phyloP scores from a whole-genome alignment of 1,140 invertebrate species.

The Dendroctonus ponderosae region DNA sequence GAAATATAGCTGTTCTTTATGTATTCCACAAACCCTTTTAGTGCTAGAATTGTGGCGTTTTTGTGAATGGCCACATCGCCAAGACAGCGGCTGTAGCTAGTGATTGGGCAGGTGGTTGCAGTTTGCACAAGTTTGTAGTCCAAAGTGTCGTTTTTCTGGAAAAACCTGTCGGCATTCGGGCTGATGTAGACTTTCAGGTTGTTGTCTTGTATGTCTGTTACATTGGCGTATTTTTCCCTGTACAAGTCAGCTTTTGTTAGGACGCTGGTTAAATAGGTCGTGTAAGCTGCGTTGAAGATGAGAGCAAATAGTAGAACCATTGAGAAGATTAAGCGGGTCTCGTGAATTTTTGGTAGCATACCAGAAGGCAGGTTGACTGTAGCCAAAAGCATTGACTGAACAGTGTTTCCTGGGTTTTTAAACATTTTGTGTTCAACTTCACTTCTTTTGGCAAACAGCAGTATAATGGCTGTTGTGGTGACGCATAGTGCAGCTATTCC shows the following conservation, averaged over 20 bases:
- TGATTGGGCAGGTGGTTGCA: slow-evolving; percentile 1
- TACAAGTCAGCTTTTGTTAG: slow-evolving; percentile 8
- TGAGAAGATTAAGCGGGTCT: slow-evolving; percentile 14
- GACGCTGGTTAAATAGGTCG: slow-evolving; percentile 24
- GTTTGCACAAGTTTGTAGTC: slow-evolving; percentile 2
- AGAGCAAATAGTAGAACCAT: slow-evolving; percentile 26
- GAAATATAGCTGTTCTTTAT: slow-evolving; percentile 2
- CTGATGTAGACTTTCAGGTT: slow-evolving; percentile 11
- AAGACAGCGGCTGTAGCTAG: slow-evolving; percentile 3
- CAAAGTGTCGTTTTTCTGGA: slow-evolving; percentile 1
- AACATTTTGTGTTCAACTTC: slow-evolving; percentile 7
- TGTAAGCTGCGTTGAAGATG: slow-evolving; percentile 14
- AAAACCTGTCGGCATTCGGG: slow-evolving; percentile 22
- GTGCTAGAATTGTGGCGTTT: slow-evolving; percentile 15
- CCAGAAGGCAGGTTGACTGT: slow-evolving; percentile 7
- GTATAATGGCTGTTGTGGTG: neutral
- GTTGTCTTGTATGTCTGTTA: slow-evolving; percentile 11
- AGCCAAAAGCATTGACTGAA: slow-evolving; percentile 1
- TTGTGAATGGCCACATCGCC: slow-evolving; percentile 2
- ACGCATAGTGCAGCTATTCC: neutral
- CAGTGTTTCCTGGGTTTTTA: neutral
- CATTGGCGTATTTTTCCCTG: slow-evolving; percentile 13
- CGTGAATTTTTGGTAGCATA: slow-evolving; percentile 12
- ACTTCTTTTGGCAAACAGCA: slow-evolving; percentile 5
- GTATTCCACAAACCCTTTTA: slow-evolving; percentile 9